Conservation (phyloP, 2,113 vertebrate species). For the Tiliqua scincoides region DNA sequence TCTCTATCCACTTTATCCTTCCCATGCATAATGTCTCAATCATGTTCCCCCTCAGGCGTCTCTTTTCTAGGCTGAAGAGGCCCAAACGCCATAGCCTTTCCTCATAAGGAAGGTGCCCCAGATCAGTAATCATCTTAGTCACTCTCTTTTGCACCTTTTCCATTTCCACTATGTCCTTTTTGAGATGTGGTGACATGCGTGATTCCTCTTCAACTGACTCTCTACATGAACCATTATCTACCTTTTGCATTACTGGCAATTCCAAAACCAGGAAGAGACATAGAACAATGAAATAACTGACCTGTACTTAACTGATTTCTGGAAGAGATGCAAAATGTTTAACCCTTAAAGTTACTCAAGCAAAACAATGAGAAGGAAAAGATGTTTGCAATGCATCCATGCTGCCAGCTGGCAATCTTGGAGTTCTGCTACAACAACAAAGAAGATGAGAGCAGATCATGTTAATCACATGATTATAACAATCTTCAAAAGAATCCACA, state of each 20-base stretch:
- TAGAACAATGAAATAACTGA: neutral
- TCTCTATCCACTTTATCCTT: too few species aligned
- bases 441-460: constrained; percentile 2
- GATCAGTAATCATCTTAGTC: too few species aligned
- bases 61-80: too few species aligned
- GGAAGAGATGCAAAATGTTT: neutral
- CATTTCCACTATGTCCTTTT: too few species aligned
- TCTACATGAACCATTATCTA: too few species aligned
- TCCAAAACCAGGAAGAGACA: neutral
- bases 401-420: constrained; percentile 20
- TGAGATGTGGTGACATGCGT: too few species aligned
- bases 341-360: neutral
- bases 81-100: too few species aligned
- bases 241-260: neutral
- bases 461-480: constrained; percentile 1
- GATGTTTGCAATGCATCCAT: neutral
- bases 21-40: too few species aligned
- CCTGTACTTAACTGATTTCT: neutral
- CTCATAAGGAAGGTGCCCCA: too few species aligned
- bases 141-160: too few species aligned
- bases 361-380: neutral
- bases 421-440: constrained; percentile 8
- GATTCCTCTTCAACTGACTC: neutral
- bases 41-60: too few species aligned
- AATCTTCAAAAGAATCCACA: constrained; percentile 12